phyloP scores from a whole-genome alignment of 2,113 vertebrate species.

The Bambusicola thoracicus region DNA sequence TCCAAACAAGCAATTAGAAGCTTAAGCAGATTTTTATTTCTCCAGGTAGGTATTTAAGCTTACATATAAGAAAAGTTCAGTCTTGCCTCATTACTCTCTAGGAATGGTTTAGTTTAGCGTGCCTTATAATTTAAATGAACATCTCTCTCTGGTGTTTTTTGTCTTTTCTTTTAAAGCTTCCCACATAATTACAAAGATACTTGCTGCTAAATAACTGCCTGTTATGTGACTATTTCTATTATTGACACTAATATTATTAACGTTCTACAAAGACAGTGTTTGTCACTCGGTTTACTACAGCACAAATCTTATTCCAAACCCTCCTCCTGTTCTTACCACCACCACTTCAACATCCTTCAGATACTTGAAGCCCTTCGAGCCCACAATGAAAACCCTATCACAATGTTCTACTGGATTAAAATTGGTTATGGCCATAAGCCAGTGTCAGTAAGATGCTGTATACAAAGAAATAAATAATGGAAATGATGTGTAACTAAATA shows the following conservation, averaged over 20 bases:
- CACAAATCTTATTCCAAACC: constrained; percentile 9
- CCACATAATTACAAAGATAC: constrained; percentile 36
- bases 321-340: neutral
- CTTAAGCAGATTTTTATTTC: constrained; percentile 62
- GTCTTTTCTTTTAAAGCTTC: neutral
- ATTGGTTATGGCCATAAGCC: neutral
- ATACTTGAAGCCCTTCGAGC: constrained; percentile 11
- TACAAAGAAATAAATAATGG: neutral
- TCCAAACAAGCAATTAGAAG: constrained; percentile 72
- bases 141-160: constrained; percentile 5
- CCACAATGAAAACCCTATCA: neutral
- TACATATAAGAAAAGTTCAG: constrained; percentile 35
- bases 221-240: neutral
- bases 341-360: neutral
- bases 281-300: neutral
- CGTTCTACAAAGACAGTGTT: neutral
- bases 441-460: neutral
- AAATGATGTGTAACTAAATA: neutral
- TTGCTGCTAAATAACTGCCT: constrained; percentile 24
- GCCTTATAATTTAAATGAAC: constrained; percentile 44
- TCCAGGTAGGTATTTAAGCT: constrained; percentile 55
- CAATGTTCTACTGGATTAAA: neutral
- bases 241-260: neutral
- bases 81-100: constrained; percentile 61
- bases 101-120: constrained; percentile 54